These are phyloP conservation scores for Thymelicus sylvestris DNA, from an alignment of 2,888 invertebrate species.

Conservation along the genomic window DNA sequence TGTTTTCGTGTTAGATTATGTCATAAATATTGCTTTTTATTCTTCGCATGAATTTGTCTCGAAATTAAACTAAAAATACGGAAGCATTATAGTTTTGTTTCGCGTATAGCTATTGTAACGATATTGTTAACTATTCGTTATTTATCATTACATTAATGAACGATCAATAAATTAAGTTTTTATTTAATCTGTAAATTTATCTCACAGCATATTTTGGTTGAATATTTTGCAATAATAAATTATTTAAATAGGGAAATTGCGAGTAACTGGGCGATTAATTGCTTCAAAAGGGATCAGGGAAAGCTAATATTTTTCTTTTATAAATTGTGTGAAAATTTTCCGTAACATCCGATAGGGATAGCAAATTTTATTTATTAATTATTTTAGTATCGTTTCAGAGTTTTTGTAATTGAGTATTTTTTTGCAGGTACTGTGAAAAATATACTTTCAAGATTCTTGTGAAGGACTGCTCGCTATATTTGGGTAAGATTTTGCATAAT, in stretches of 20 bases:
- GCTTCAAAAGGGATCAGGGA: slow-evolving; percentile 14
- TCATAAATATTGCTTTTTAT: too few relatives aligned
- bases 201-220: slow-evolving; percentile 3
- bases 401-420: slow-evolving; percentile 9
- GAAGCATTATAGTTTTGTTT: too few relatives aligned
- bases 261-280: slow-evolving; percentile 23
- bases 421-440: slow-evolving; percentile 11
- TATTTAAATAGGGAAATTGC: slow-evolving; percentile 21
- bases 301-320: slow-evolving; percentile 17
- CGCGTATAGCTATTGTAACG: too few relatives aligned
- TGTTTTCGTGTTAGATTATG: too few relatives aligned
- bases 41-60: too few relatives aligned
- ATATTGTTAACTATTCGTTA: too few relatives aligned
- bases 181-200: too few relatives aligned
- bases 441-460: too few relatives aligned
- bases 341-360: slow-evolving; percentile 10
- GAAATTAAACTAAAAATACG: too few relatives aligned
- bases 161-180: too few relatives aligned
- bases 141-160: too few relatives aligned
- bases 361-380: slow-evolving; percentile 26
- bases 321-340: slow-evolving; percentile 18
- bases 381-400: slow-evolving; percentile 4
- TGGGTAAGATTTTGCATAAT: too few relatives aligned
- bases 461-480: background rate
- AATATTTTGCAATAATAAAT: slow-evolving; percentile 20